Evolutionary conservation across 2,113 vertebrate genomes (phyloP), one percentile per base, ranked within the genome.

Genomic region (Anarrhichthys ocellatus): DNA sequence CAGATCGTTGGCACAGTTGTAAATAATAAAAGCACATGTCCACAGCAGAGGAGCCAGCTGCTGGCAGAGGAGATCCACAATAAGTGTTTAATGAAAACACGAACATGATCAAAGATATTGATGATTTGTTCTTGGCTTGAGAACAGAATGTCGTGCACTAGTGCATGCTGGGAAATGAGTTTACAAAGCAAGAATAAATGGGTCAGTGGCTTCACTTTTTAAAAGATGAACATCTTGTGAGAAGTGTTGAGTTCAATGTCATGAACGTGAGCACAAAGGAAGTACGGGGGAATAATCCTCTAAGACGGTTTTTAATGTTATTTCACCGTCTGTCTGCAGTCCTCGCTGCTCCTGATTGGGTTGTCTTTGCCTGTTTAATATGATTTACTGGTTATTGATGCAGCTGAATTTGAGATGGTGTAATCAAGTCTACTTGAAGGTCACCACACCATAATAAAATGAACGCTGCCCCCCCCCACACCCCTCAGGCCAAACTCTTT

Each of bases 11-110:
- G 54, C 66, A 22, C 54, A 32, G 66, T 40, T 62, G 69, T 66
- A 86, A 90, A 88, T 64, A 73, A 7, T 69, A 67, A 80, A 84
- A 73, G 58, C 74, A 67, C 44, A 56, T 50, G 79, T 71, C 78
- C 18, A 9, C 61, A 17, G 66, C 29, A 44, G 64, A 58, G 32
- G 7, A 73, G 17, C 7, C 44, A 58, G 29, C 75, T 13, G 66
- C 58, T 58, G 27, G 36, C 9, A 20, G 64, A 18, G 24, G 24
- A 63, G 42, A 61, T 29, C 42, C 24, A 18, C 71, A 22, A 7
- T 10, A 15, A 66, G 1, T 13, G 14, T 32, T 64, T 3, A 44
- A 61, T 70, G 5, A 8, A 52, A 46, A 63, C 20, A 54, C 24
- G 22, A 54, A 59, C 42, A 48, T 58, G n/a, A 61, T 42, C 61